Evolutionary conservation across 2,888 invertebrate species (phyloP).

Genomic region (Leucania comma): DNA sequence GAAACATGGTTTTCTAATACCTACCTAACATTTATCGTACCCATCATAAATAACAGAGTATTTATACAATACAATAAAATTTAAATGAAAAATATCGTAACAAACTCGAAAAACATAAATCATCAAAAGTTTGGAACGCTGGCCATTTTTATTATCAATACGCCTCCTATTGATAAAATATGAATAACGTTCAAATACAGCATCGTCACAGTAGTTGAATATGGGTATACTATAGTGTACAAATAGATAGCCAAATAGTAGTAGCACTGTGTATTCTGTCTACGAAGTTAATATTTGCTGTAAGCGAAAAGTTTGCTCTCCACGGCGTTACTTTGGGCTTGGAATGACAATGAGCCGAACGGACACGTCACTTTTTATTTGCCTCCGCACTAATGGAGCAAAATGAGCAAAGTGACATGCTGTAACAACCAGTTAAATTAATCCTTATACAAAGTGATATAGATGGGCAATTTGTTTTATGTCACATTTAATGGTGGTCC

Average conservation of each 20-base stretch:
- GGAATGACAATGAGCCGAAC: conserved; percentile 66
- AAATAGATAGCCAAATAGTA: conserved; percentile 65
- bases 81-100: conserved; percentile 54
- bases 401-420: conserved; percentile 61
- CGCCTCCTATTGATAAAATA: conserved; percentile 50
- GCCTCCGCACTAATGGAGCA: conserved; percentile 62
- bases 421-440: conserved; percentile 40
- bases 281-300: conserved; percentile 64
- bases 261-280: conserved; percentile 26
- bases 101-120: conserved; percentile 54
- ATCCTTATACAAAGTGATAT: conserved; percentile 44
- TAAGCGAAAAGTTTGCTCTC: conserved; percentile 59
- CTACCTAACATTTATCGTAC: conserved; percentile 3
- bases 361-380: conserved; percentile 76
- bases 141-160: conserved; percentile 43
- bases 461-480: conserved; percentile 32
- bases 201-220: conserved; percentile 41
- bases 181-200: conserved; percentile 48
- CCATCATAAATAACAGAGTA: conserved; percentile 54
- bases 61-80: conserved; percentile 47
- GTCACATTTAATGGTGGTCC: conserved; percentile 12
- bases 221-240: conserved; percentile 43
- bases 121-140: conserved; percentile 54
- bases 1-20: conserved; percentile 15
- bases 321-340: conserved; percentile 58